Percentiles rank a stretch among this genome's conserved stretches.
phyloP scores from a whole-genome alignment of 2,113 vertebrate genomes.

The Ondatra zibethicus region DNA sequence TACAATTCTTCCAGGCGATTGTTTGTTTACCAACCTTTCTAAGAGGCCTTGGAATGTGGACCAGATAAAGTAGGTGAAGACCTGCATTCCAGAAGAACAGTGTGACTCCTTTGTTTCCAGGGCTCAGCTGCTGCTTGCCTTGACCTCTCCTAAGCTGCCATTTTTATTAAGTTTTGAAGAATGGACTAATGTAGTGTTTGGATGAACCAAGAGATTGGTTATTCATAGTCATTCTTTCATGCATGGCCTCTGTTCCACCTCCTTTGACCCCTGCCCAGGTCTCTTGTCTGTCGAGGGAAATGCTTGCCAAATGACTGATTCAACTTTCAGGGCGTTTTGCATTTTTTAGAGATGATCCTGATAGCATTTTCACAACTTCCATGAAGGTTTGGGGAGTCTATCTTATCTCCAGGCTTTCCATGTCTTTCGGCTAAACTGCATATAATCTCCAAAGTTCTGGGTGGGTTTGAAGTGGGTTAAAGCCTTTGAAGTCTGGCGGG shows the following conservation, averaged over 20 bases:
- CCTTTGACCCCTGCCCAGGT: not conserved
- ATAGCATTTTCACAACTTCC: constrained; percentile 70
- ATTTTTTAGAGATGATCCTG: constrained; percentile 71
- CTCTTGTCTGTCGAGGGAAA: constrained; percentile 69
- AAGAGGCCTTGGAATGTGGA: constrained; percentile 64
- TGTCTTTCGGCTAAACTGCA: constrained; percentile 52
- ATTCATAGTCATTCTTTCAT: not conserved
- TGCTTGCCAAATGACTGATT: constrained; percentile 73
- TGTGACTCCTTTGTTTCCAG: constrained; percentile 35
- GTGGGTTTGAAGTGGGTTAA: constrained; percentile 49
- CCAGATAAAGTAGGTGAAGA: constrained; percentile 57
- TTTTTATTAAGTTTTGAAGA: constrained; percentile 46
- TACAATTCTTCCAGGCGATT: not conserved
- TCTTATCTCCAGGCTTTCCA: constrained; percentile 74
- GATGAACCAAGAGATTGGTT: not conserved
- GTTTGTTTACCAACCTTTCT: constrained; percentile 68
- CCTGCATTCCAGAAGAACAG: constrained; percentile 12
- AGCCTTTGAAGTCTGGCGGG: constrained; percentile 72
- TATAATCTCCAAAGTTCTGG: constrained; percentile 46
- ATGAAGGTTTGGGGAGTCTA: constrained; percentile 50
- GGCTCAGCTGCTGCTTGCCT: not conserved
- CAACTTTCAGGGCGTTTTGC: constrained; percentile 64
- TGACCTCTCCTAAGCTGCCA: not conserved
- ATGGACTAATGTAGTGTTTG: not conserved
- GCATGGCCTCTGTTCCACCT: not conserved